phyloP scores from a whole-genome alignment of 2,888 invertebrate species.

The Baccha elongata region DNA sequence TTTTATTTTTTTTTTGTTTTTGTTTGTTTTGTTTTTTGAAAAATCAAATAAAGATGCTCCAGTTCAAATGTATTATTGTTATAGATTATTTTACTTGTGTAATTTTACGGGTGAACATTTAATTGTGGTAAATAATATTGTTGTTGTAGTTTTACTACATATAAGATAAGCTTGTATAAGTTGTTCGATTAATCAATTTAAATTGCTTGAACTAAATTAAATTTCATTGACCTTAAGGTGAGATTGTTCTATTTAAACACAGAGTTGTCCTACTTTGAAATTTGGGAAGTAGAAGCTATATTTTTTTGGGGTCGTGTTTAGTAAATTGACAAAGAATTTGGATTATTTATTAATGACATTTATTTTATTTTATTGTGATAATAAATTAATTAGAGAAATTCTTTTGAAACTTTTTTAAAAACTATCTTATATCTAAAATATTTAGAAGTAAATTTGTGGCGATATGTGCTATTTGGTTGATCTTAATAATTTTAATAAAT shows the following conservation, averaged over 20 bases:
- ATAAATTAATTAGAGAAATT: background rate
- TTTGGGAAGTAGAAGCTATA: background rate
- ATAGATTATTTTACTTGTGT: conserved; percentile 15
- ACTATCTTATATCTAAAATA: no score
- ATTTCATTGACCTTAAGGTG: conserved; percentile 29
- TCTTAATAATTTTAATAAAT: no score
- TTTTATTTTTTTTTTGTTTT: background rate
- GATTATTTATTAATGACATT: background rate
- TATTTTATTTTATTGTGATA: background rate
- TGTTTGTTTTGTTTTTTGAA: background rate
- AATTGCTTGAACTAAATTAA: conserved; percentile 22
- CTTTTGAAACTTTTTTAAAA: background rate
- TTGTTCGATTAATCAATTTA: conserved; percentile 54
- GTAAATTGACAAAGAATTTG: background rate
- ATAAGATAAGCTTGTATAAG: conserved; percentile 44
- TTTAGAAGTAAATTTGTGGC: no score
- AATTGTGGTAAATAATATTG: background rate
- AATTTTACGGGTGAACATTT: background rate
- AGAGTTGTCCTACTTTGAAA: background rate
- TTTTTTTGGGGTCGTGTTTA: background rate
- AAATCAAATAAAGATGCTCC: conserved; percentile 30
- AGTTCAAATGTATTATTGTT: conserved; percentile 43
- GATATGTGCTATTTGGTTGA: no score
- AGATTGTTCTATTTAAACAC: background rate
- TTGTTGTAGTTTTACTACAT: conserved; percentile 3